Evolutionary conservation across 1,140 invertebrate species (phyloP).

Genomic region (Zophobas atratus): DNA sequence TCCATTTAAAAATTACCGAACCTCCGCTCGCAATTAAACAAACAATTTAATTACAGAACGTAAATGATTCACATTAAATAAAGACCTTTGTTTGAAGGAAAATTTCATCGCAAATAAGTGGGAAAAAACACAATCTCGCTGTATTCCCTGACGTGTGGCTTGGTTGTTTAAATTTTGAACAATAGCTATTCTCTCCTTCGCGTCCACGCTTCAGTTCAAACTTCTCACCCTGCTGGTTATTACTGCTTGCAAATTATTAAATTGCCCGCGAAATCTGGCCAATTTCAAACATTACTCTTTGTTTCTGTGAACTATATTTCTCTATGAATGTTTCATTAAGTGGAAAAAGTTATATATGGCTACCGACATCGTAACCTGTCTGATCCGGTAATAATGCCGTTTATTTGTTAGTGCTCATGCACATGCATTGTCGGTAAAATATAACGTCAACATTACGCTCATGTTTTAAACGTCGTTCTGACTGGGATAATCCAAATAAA

Average conservation of each 20-base stretch:
- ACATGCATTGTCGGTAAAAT: constrained; percentile 8
- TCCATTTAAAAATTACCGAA: constrained; percentile 41
- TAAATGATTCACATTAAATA: constrained; percentile 41
- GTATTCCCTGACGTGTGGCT: constrained; percentile 12
- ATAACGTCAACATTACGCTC: background rate
- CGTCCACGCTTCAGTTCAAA: background rate
- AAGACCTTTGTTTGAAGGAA: constrained; percentile 33
- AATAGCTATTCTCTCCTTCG: constrained; percentile 31
- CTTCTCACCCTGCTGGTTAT: constrained; percentile 26
- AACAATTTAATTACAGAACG: constrained; percentile 45
- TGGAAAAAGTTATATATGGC: constrained; percentile 30
- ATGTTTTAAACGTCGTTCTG: background rate
- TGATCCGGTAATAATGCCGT: constrained; percentile 1
- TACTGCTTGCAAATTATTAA: constrained; percentile 42
- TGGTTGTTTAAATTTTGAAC: constrained; percentile 29
- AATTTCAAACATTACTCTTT: constrained; percentile 36
- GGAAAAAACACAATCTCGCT: constrained; percentile 22
- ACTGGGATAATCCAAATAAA: too few species aligned
- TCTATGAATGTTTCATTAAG: constrained; percentile 30
- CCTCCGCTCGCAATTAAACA: constrained; percentile 38
- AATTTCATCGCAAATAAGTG: constrained; percentile 28
- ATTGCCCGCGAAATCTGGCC: constrained; percentile 37
- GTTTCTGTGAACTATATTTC: constrained; percentile 5
- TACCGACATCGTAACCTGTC: background rate
- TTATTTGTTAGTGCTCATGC: constrained; percentile 3